Evolutionary conservation across 1,140 invertebrate species (phyloP).

Genomic region (Drosophila orosa): DNA sequence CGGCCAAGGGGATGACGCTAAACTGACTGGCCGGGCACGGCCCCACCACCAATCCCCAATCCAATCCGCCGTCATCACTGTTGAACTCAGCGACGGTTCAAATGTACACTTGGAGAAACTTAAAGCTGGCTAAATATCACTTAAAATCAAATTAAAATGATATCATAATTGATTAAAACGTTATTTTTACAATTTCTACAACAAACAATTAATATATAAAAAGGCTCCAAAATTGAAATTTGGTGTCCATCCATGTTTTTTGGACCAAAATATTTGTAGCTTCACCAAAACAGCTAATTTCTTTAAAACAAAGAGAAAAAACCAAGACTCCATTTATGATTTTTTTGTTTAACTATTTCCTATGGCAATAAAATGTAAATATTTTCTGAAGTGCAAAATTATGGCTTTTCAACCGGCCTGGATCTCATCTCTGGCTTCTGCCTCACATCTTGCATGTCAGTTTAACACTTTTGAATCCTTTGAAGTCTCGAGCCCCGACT

Average conservation of each 20-base stretch:
- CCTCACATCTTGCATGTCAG: conserved; percentile 73
- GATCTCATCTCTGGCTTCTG: conserved; percentile 16
- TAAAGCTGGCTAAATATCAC: neutral
- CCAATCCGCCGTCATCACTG: conserved; percentile 31
- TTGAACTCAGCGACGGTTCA: conserved; percentile 8
- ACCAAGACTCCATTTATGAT: no score
- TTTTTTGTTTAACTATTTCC: no score
- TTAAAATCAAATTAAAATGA: neutral
- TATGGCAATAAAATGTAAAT: neutral
- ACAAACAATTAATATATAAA: no score
- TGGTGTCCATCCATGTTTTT: neutral
- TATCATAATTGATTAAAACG: neutral
- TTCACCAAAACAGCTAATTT: no score
- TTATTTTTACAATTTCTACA: neutral
- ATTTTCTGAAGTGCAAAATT: conserved; percentile 32
- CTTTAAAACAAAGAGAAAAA: neutral
- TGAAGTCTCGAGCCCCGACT: conserved; percentile 52
- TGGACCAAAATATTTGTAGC: no score
- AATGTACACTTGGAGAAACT: conserved; percentile 13
- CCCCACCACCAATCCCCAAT: conserved; percentile 19
- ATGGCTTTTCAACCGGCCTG: conserved; percentile 25
- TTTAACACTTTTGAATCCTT: conserved; percentile 81
- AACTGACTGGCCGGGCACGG: conserved; percentile 67
- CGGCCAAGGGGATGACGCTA: conserved; percentile 55
- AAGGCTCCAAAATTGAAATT: neutral